phyloP scores from a whole-genome alignment of 1,140 invertebrate genomes.

The Brachionus sp. region DNA sequence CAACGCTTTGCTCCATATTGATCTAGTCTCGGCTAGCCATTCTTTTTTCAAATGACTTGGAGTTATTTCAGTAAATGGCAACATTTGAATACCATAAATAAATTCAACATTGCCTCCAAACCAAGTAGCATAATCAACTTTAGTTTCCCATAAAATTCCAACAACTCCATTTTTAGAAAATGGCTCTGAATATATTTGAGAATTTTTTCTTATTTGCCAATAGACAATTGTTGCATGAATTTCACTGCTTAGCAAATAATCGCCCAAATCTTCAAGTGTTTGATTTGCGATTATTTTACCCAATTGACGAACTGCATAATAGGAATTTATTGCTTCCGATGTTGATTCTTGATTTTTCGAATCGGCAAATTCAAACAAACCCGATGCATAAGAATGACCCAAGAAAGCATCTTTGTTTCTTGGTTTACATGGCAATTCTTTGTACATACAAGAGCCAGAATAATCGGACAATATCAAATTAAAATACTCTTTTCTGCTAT shows the following conservation, averaged over 20 bases:
- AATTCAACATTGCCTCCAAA: conserved; percentile 32
- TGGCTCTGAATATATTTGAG: neutral
- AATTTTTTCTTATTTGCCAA: neutral
- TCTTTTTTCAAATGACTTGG: neutral
- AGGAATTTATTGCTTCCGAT: conserved; percentile 1
- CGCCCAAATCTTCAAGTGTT: conserved; percentile 13
- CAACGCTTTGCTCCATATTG: neutral
- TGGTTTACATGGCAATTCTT: conserved; percentile 20
- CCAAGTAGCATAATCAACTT: conserved; percentile 35
- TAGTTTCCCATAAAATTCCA: conserved; percentile 30
- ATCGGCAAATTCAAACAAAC: conserved; percentile 35
- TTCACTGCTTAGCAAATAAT: neutral
- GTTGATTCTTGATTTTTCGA: conserved; percentile 40
- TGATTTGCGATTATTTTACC: neutral
- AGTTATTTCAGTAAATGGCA: conserved; percentile 24
- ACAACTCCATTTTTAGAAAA: conserved; percentile 20
- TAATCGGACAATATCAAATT: neutral
- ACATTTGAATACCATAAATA: conserved; percentile 44
- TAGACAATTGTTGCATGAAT: conserved; percentile 8
- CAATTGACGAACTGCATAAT: neutral
- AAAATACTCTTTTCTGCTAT: neutral
- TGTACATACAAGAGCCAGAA: neutral
- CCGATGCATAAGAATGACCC: neutral
- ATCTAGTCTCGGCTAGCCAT: neutral
- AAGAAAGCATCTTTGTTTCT: conserved; percentile 8